Conservation (phyloP, 92 coral and sea anemone species). For the Zoanthus sociatus region DNA sequence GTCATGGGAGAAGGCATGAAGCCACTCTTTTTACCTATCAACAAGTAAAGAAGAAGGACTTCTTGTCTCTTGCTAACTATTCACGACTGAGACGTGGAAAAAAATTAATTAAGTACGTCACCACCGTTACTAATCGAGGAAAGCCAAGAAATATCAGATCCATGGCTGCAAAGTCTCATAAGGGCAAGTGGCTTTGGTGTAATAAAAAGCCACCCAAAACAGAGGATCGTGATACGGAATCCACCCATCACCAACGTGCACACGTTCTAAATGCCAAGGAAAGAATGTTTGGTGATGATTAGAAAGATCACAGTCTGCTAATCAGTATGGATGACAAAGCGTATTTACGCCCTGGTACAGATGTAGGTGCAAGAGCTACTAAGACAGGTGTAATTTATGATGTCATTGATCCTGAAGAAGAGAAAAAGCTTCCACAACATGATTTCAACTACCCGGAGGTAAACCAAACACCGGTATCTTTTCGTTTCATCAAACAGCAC, state of each 20-base stretch:
- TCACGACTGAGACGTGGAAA: constrained; percentile 35
- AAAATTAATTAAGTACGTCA: constrained; percentile 34
- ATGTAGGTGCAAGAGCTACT: constrained; percentile 41
- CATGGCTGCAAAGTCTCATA: constrained; percentile 6
- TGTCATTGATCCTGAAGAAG: constrained; percentile 35
- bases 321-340: constrained; percentile 68
- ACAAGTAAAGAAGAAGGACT: constrained; percentile 46
- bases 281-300: constrained; percentile 41
- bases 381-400: constrained; percentile 35
- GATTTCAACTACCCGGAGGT: constrained; percentile 39
- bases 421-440: constrained; percentile 41
- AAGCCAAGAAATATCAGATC: constrained; percentile 38
- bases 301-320: constrained; percentile 38
- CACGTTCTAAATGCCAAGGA: constrained; percentile 45
- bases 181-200: not conserved
- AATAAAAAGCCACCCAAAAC: constrained; percentile 6
- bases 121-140: constrained; percentile 35
- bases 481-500: constrained; percentile 31
- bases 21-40: constrained; percentile 38
- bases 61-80: constrained; percentile 28
- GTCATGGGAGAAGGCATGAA: constrained; percentile 46
- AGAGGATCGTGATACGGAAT: not conserved
- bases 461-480: constrained; percentile 49
- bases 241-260: constrained; percentile 8
- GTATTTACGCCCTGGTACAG: constrained; percentile 51